Evolutionary conservation across 2,888 invertebrate genomes (phyloP).

Genomic region (Hydrotaea diabolus): DNA sequence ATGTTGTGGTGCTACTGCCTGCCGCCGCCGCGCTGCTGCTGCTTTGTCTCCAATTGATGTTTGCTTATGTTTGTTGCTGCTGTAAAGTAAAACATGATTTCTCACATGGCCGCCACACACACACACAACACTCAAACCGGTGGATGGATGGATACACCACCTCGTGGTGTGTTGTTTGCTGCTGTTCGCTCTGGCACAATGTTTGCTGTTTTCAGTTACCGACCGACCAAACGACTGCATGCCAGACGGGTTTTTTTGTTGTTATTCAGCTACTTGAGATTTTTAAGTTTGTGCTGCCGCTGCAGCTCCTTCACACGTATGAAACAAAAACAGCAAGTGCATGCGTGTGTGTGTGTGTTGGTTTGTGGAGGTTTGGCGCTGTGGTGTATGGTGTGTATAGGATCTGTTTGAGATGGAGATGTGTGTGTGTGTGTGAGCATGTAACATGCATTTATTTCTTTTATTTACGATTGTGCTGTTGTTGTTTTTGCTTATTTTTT

Average conservation of each 20-base stretch:
- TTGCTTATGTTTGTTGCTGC: slow-evolving; percentile 14
- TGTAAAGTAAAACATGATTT: slow-evolving; percentile 22
- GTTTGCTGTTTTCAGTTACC: background rate
- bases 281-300: background rate
- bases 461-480: slow-evolving; percentile 35
- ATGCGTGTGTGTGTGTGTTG: background rate
- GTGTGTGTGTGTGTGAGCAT: slow-evolving; percentile 11
- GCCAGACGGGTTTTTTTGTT: background rate
- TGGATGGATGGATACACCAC: slow-evolving; percentile 14
- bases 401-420: background rate
- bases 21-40: slow-evolving; percentile 50
- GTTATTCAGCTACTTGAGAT: background rate
- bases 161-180: background rate
- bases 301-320: background rate
- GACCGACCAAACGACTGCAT: background rate
- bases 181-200: background rate
- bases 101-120: background rate
- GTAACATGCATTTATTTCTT: slow-evolving; percentile 56
- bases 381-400: background rate
- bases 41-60: too few species aligned
- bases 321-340: background rate
- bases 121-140: background rate
- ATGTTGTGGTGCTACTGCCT: slow-evolving; percentile 1
- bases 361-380: background rate
- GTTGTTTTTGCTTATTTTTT: slow-evolving; percentile 38